Evolutionary conservation across 2,113 vertebrate species (phyloP).

Genomic region (Seriola dumerili): DNA sequence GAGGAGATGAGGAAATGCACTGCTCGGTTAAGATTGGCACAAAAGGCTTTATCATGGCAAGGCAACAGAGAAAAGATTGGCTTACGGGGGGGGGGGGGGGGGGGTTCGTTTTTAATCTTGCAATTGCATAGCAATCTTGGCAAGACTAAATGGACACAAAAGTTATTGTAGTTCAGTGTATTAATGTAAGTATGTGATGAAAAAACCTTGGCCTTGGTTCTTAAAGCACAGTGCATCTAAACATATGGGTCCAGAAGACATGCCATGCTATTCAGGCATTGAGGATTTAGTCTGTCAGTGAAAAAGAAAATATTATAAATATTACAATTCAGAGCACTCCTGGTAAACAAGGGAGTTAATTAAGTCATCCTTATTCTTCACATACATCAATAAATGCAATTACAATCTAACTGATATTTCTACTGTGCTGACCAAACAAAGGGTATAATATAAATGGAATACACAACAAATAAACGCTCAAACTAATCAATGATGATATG

Average conservation of each 20-base stretch:
- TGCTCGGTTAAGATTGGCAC: background rate
- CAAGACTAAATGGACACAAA: no score
- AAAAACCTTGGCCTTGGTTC: background rate
- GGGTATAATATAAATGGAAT: background rate
- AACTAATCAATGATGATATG: background rate
- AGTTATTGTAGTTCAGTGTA: background rate
- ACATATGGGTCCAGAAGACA: background rate
- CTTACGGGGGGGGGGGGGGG: background rate
- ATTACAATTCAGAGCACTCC: background rate
- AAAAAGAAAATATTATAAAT: background rate
- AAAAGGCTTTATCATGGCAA: background rate
- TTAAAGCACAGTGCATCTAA: background rate
- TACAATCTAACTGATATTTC: background rate
- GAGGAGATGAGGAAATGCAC: background rate
- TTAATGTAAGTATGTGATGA: background rate
- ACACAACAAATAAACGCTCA: background rate
- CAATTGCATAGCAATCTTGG: background rate
- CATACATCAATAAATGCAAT: background rate
- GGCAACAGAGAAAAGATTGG: background rate
- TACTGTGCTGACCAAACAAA: background rate
- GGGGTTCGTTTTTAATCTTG: background rate
- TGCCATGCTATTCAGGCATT: background rate
- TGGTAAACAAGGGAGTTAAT: background rate
- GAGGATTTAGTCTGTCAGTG: background rate
- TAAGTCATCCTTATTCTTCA: background rate